Evolutionary conservation across 2,888 invertebrate genomes (phyloP), one percentile per base, ranked within the genome.

Genomic region (Cosmopolites sordidus): DNA sequence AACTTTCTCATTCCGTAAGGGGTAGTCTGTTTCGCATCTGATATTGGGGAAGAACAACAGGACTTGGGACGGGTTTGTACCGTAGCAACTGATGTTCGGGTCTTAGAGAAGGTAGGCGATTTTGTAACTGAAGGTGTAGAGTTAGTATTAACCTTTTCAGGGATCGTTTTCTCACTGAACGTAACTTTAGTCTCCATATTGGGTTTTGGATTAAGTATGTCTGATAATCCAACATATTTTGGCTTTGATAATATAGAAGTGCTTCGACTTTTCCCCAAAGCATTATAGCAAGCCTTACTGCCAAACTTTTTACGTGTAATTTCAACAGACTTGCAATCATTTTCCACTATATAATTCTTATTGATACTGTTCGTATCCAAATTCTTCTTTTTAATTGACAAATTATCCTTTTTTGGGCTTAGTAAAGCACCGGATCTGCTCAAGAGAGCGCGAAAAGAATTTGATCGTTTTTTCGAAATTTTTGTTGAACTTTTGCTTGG

Each of bases 1-100:
- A 76, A 76, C 62, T 76, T 76, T 55, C 71, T 65, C 76, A 76
- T 76, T 1, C 76, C 76, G 11, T 45, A 30, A 33, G 42, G 42
- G 3, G 45, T 39, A 8, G 39, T 27, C 9, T 38, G n/a, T 4
- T 30, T 16, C 22, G 14, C 30, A 11, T 37, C 18, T 8, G 15
- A 27, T 39, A 22, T 44, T 16, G 40, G 30, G 0, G 44, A 50
- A 15, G 16, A 8, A 72, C 69, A n/a, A 65, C 46, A 16, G 54
- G 43, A 51, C 56, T 46, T 39, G 27, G 22, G 12, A 39, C 45
- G 2, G 46, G 44, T 14, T 44, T 2, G 33, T 18, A 14, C 30
- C 12, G n/a, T 16, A 2, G 16, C 27, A 11, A 12, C 6, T 16
- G 14, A 8, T 14, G 37, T 17, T 33, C n/a, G 44, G 2, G 16